These are phyloP conservation scores for Hirtodrosophila alboralis DNA, from an alignment of 2,888 invertebrate species.

Conservation along the genomic window DNA sequence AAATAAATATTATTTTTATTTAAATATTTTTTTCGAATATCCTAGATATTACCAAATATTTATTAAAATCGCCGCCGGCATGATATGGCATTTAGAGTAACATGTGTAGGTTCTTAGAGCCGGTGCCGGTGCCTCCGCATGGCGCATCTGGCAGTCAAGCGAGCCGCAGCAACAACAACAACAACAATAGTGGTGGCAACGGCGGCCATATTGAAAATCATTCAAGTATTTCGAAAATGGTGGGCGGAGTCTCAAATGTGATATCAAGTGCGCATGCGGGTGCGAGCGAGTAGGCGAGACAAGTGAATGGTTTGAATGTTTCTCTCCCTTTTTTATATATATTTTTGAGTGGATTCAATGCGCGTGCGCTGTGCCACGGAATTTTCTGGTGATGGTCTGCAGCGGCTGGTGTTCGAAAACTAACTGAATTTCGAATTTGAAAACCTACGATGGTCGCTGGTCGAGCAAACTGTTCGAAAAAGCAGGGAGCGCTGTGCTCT, in stretches of 20 bases:
- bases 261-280: constrained; percentile 54
- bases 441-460: constrained; percentile 51
- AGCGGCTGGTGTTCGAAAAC: constrained; percentile 53
- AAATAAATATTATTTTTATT: too few species aligned
- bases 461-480: constrained; percentile 21
- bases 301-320: constrained; percentile 5
- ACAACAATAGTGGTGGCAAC: constrained; percentile 30
- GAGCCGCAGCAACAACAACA: constrained; percentile 30
- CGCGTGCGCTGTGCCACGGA: constrained; percentile 56
- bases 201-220: constrained; percentile 84
- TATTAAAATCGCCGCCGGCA: constrained; percentile 56
- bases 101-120: constrained; percentile 33
- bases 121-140: constrained; percentile 51
- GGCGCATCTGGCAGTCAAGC: constrained; percentile 49
- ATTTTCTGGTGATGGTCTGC: constrained; percentile 38
- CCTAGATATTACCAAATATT: not conserved
- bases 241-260: constrained; percentile 80
- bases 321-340: constrained; percentile 29
- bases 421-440: constrained; percentile 72
- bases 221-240: constrained; percentile 82
- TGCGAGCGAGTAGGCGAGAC: constrained; percentile 56
- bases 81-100: constrained; percentile 3
- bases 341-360: constrained; percentile 25
- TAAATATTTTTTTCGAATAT: not conserved
- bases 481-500: constrained; percentile 30